Base-by-base conservation (phyloP, 1,140 invertebrate species). In the Temnothorax nylanderi region DNA sequence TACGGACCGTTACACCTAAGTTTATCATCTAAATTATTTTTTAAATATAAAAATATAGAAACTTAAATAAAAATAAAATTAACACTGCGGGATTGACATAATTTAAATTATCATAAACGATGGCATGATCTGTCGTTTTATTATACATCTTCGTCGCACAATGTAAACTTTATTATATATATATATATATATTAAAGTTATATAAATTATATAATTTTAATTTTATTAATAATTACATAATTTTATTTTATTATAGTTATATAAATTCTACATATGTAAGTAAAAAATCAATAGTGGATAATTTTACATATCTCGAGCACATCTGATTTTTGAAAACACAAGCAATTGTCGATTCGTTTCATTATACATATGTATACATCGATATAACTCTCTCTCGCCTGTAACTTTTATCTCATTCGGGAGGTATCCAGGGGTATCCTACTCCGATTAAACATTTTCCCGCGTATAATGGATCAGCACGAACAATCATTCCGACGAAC, bases 381-480 rank as follows among this genome's bases (percentile, higher is more conserved):
- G 51, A 82, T 87, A 85, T 71, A 89, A 89, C 76, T 89, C 71
- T 58, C 34, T 75, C 71, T 37, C 74, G n/a, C 32, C 41, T 3
- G 37, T 47, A 47, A 41, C 58, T 41, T 78, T 65, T 41, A 62
- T 62, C 16, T 44, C 56, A 60, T 26, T 65, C 44, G 58, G n/a
- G 10, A 26, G 41, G 41, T 47, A 13, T n/a, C 34, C 34, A 26
- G 34, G 5, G 41, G 41, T 47, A 13, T n/a, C 34, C 34, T 26
- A 6, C 37, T 26, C 69, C 65, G 32, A 54, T 81, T 81, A 41
- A 69, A 69, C 47, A 72, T 49, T 54, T 47, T 37, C 13, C 41
- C 26, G 18, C 5, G 18, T 34, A 69, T 71, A 81, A 81, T 69
- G 34, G 64, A 74, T 32, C 65, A 13, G 62, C 13, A 18, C 34